Percentiles rank a stretch among this genome's conserved stretches.
Conservation (phyloP, 2,888 invertebrate species). For the Drosophila subquinaria region DNA sequence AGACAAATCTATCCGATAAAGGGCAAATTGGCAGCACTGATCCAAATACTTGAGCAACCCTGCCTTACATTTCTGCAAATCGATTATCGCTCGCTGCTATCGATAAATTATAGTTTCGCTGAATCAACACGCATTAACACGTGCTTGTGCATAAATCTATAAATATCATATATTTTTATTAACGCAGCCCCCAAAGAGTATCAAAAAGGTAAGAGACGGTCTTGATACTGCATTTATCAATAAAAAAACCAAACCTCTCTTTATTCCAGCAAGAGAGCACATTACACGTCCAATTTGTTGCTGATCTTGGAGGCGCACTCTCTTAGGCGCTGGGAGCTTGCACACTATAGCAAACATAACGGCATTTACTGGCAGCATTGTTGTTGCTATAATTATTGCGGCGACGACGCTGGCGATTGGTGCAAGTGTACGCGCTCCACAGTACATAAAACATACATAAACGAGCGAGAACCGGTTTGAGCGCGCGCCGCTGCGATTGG, state of each 20-base stretch:
- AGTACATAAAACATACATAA: slow-evolving; percentile 68
- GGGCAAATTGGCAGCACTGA: neutral
- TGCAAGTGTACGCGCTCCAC: slow-evolving; percentile 74
- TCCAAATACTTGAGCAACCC: neutral
- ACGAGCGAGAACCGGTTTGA: slow-evolving; percentile 66
- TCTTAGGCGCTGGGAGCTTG: slow-evolving; percentile 23
- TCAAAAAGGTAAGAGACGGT: neutral
- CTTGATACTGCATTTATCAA: slow-evolving; percentile 3
- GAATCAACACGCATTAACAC: neutral
- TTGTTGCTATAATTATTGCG: slow-evolving; percentile 40
- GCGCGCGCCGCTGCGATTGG: slow-evolving; percentile 62
- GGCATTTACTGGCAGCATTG: slow-evolving; percentile 48
- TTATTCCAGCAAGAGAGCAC: neutral
- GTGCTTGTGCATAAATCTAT: neutral
- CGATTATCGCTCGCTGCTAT: slow-evolving; percentile 8
- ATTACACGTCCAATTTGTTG: too few relatives aligned
- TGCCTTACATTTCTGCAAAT: neutral
- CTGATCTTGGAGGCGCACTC: slow-evolving; percentile 20
- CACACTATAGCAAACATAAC: slow-evolving; percentile 65
- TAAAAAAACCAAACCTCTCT: neutral
- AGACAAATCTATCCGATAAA: too few relatives aligned
- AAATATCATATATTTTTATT: neutral
- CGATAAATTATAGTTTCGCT: neutral
- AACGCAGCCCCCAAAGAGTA: neutral
- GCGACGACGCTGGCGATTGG: slow-evolving; percentile 70